Evolutionary conservation across 2,113 vertebrate genomes (phyloP).

Genomic region (Percina caprodes): DNA sequence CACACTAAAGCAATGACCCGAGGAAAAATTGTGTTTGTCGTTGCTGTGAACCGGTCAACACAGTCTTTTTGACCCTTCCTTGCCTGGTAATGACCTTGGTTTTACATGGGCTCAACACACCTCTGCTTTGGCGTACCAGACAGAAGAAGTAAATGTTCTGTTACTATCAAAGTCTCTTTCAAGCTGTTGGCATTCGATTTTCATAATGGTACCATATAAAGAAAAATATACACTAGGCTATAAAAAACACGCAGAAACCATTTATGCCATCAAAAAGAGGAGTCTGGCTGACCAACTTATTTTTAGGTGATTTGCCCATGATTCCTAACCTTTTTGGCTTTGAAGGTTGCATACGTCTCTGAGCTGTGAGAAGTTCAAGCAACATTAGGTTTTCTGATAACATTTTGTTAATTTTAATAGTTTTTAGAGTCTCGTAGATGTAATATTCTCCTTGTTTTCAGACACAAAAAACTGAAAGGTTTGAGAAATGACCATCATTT

Average conservation of each 20-base stretch:
- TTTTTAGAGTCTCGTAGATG: background rate
- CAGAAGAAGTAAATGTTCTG: background rate
- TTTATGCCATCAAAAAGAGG: background rate
- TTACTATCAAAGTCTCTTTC: background rate
- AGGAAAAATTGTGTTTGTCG: conserved; percentile 20
- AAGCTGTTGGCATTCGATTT: background rate
- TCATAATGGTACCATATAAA: background rate
- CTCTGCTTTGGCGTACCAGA: background rate
- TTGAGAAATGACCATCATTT: background rate
- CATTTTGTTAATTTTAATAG: background rate
- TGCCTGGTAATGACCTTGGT: background rate
- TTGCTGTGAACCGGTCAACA: conserved; percentile 25
- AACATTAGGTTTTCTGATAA: background rate
- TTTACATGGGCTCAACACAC: background rate
- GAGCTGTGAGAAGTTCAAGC: background rate
- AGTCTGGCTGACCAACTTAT: background rate
- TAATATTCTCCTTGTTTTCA: background rate
- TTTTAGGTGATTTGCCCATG: background rate
- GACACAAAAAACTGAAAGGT: background rate
- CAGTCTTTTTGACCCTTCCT: background rate
- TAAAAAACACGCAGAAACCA: background rate
- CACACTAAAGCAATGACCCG: conserved; percentile 41
- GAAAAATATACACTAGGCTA: background rate
- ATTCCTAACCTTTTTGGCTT: background rate
- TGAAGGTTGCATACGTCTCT: background rate